Evolutionary conservation across 30 jellyfish, hydroid and myxozoan genomes (phyloP), one percentile per base, ranked within the genome.

Genomic region (Aurelia sp.): DNA sequence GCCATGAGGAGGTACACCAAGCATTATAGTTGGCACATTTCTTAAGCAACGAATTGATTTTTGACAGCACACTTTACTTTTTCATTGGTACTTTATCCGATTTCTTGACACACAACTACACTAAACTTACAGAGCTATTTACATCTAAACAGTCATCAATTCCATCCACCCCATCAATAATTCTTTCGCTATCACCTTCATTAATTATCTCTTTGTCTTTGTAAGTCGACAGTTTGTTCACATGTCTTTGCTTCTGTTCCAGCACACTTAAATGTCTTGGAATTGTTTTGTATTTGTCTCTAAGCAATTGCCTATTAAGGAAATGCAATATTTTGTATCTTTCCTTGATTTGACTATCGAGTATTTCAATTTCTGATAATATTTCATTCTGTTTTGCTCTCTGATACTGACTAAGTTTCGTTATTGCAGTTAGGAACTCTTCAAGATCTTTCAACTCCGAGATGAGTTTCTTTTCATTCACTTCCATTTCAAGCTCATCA

Each of bases 251-350:
- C 63, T 67, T 71, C 19, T 84, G 78, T 37, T 73, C 66, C 12
- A 81, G 74, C 35, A 71, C 66, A 33, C 22, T 62, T 19, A 84
- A 51, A 73, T 84, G 93, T 37, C 86, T 72, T 62, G 93, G 93
- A 47, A 84, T 11, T 18, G 81, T 48, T 40, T 62, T 72, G 52
- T 50, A 65, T 62, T 50, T 41, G 37, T 44, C 51, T 35, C 78
- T 69, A 7, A 37, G 37, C n/a, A 84, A n/a, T 51, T 41, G 73
- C 51, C 82, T 60, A 44, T 84, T 74, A 17, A 73, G 27, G 9
- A 80, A 71, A 11, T 73, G 84, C 51, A 84, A 62, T 51, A 44
- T 72, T 20, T 27, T 23, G 30, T 53, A 61, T 48, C 62, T 62
- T 20, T 66, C 84, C 19, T 84, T 84, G 7, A 62, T 37, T 41